A percentile compares a stretch with the other conserved stretches of the same genome.
These are phyloP conservation scores for Scaptomyza montana DNA, from an alignment of 1,140 invertebrate species.

Conservation along the genomic window DNA sequence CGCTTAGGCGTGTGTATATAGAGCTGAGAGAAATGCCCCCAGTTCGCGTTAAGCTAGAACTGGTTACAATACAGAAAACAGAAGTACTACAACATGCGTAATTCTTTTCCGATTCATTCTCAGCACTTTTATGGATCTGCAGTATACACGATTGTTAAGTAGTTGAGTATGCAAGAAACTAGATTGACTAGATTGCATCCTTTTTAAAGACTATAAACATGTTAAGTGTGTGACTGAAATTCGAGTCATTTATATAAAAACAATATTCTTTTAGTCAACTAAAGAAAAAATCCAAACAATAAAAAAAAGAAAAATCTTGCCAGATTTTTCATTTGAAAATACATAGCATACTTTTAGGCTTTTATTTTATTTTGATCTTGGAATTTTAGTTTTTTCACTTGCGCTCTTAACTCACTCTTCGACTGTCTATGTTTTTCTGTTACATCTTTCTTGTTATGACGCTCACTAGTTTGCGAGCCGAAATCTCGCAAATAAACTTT, in stretches of 20 bases:
- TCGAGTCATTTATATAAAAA: too few species aligned
- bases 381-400: too few species aligned
- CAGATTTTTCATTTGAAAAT: too few species aligned
- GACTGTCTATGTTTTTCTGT: conserved; percentile 36
- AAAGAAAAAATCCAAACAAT: too few species aligned
- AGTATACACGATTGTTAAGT: background rate
- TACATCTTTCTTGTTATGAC: background rate
- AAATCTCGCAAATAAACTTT: conserved; percentile 12
- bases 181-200: background rate
- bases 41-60: conserved; percentile 4
- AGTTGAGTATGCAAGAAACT: background rate
- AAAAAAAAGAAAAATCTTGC: too few species aligned
- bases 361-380: background rate
- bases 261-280: too few species aligned
- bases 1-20: background rate
- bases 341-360: background rate
- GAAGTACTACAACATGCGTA: background rate
- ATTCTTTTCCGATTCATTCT: conserved; percentile 9
- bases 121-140: conserved; percentile 2
- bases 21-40: conserved; percentile 27
- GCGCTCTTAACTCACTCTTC: background rate
- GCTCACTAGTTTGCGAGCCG: background rate
- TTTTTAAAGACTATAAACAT: background rate
- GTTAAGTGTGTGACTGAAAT: too few species aligned
- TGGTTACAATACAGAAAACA: conserved; percentile 9